Conservation (phyloP, 2,797 vertebrate genomes). For the Pyrocephalus nanus region DNA sequence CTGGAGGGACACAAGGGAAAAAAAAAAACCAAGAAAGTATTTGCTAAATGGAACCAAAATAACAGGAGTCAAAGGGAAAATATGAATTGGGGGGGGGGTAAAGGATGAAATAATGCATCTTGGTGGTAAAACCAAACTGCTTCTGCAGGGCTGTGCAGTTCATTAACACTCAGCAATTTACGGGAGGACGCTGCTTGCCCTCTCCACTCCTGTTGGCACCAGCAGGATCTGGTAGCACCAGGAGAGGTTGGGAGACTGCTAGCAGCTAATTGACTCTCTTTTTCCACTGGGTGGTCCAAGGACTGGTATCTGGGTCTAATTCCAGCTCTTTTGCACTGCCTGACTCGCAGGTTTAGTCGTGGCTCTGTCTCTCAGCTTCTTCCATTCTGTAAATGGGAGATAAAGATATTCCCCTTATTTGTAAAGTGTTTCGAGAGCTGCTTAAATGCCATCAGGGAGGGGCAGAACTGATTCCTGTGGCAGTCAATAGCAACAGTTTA, state of each 20-base stretch:
- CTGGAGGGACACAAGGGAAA: slow-evolving; percentile 4
- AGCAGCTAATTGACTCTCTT: neutral
- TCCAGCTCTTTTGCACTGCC: neutral
- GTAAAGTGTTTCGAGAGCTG: neutral
- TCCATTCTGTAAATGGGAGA: neutral
- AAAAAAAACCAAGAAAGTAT: neutral
- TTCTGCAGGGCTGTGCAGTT: slow-evolving; percentile 52
- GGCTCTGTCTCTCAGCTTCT: neutral
- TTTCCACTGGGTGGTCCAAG: slow-evolving; percentile 40
- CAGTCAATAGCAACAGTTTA: slow-evolving; percentile 16
- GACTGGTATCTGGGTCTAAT: neutral
- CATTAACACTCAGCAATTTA: neutral
- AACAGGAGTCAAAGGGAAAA: slow-evolving; percentile 67
- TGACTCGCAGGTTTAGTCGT: neutral
- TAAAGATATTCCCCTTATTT: neutral
- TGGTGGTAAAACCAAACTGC: slow-evolving; percentile 49
- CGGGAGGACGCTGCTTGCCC: neutral
- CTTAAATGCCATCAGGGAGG: neutral
- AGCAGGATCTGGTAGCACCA: neutral
- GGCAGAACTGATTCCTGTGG: neutral
- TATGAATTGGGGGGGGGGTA: slow-evolving; percentile 36
- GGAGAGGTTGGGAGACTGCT: neutral
- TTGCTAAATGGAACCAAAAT: slow-evolving; percentile 61
- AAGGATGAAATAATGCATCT: slow-evolving; percentile 57
- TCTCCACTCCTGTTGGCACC: neutral